Evolutionary conservation across 2,888 invertebrate genomes (phyloP), one percentile per base, ranked within the genome.

Genomic region (Ethmia dodecea): DNA sequence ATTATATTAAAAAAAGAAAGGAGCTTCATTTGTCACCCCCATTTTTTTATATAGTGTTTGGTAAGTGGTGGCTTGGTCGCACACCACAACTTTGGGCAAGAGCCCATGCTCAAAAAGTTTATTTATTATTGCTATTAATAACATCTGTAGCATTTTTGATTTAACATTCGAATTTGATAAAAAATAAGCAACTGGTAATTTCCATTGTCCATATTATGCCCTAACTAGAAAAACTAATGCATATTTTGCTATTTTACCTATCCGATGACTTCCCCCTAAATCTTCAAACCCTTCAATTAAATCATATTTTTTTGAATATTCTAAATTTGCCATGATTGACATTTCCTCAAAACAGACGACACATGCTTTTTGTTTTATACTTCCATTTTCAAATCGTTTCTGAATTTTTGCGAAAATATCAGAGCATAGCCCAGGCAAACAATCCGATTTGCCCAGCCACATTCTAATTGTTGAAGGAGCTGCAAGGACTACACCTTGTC

Each of bases 241-340:
- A 31, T 43, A 39, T 36, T 40, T 45, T 3, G 42, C 44, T 12
- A 24, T 28, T 32, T 42, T 42, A 3, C 29, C 14, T 6, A 13
- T 22, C 4, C 47, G 37, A 2, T 42, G 18, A 35, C 30, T 28
- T n/a, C 28, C 35, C 24, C 44, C 47, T 10, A 40, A 39, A 39
- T 44, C 44, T 39, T 47, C 40, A 37, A 37, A 47, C 3, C 46
- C 47, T 22, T 43, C 45, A 15, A 40, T 42, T 5, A 38, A 30
- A 37, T 47, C 45, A 42, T 29, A 42, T 42, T 42, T 45, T n/a
- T 37, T 41, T 1, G 44, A 35, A 18, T 45, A 47, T 31, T 47
- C 39, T 29, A 44, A 36, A 36, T 42, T 31, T 14, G 8, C n/a
- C 44, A 39, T 47, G 8, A 44, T 47, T 4, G 26, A 10, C 38